Conservation (phyloP, 2,797 vertebrate species). For the Hydrolagus colliei region DNA sequence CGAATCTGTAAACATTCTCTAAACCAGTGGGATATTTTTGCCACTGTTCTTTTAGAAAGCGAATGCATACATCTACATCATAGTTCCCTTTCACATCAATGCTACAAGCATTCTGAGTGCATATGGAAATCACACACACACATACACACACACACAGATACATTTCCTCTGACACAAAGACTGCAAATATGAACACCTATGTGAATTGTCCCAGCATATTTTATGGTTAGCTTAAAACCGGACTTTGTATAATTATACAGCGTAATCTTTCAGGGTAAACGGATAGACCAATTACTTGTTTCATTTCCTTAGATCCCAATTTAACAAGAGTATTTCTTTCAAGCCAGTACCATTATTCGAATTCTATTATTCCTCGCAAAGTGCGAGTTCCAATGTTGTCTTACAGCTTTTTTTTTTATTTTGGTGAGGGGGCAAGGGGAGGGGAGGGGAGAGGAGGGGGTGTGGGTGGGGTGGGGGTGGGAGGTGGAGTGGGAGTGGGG, state of each 20-base stretch:
- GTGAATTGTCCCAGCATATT: neutral
- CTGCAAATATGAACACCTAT: neutral
- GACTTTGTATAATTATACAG: neutral
- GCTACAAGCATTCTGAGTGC: neutral
- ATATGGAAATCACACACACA: neutral
- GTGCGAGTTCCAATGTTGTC: neutral
- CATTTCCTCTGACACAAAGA: neutral
- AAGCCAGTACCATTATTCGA: neutral
- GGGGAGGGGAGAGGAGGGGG: too few relatives aligned
- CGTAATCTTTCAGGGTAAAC: neutral
- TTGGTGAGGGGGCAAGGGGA: too few relatives aligned
- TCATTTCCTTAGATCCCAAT: neutral
- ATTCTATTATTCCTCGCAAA: neutral
- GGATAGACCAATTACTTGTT: neutral
- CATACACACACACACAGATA: neutral
- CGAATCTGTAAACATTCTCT: neutral
- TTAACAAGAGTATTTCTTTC: neutral
- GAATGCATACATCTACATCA: neutral
- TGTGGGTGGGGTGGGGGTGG: too few relatives aligned
- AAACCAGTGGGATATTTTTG: neutral
- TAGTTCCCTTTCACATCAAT: neutral
- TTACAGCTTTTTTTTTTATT: neutral
- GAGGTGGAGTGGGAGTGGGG: neutral
- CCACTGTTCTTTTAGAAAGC: neutral
- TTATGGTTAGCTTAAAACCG: neutral